Conservation (phyloP, 2,888 invertebrate species). For the Yponomeuta malinellus region DNA sequence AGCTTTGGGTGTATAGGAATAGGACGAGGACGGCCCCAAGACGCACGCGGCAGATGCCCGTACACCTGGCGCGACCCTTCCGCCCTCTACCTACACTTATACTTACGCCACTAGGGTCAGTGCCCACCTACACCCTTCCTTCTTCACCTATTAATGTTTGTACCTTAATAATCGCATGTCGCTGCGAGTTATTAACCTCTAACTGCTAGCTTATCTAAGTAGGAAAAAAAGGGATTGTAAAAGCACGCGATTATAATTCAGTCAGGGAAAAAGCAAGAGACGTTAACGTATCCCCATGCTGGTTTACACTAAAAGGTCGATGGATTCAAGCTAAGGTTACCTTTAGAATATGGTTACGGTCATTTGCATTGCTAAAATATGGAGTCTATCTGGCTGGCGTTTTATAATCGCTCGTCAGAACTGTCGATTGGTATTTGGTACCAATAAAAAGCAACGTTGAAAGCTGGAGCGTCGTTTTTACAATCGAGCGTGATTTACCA, state of each 20-base stretch:
- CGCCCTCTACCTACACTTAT: slow-evolving; percentile 43
- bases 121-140: slow-evolving; percentile 67
- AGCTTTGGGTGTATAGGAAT: not conserved
- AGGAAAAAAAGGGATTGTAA: slow-evolving; percentile 54
- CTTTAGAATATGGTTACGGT: slow-evolving; percentile 17
- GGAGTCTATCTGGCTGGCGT: slow-evolving; percentile 3
- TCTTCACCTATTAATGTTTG: slow-evolving; percentile 31
- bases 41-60: slow-evolving; percentile 69
- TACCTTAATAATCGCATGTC: slow-evolving; percentile 34
- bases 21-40: slow-evolving; percentile 19
- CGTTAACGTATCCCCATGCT: slow-evolving; percentile 17
- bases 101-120: slow-evolving; percentile 49
- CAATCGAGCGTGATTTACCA: not conserved
- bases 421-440: not conserved
- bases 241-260: slow-evolving; percentile 53
- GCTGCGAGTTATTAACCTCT: slow-evolving; percentile 30
- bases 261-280: slow-evolving; percentile 43
- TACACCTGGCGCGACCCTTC: slow-evolving; percentile 73
- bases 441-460: not conserved
- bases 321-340: slow-evolving; percentile 16
- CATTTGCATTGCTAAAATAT: slow-evolving; percentile 14
- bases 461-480: not conserved
- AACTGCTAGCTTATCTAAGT: slow-evolving; percentile 12
- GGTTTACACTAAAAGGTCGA: slow-evolving; percentile 25
- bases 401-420: not conserved